phyloP scores from a whole-genome alignment of 2,113 vertebrate genomes.

The Rhodinocichla rosea region DNA sequence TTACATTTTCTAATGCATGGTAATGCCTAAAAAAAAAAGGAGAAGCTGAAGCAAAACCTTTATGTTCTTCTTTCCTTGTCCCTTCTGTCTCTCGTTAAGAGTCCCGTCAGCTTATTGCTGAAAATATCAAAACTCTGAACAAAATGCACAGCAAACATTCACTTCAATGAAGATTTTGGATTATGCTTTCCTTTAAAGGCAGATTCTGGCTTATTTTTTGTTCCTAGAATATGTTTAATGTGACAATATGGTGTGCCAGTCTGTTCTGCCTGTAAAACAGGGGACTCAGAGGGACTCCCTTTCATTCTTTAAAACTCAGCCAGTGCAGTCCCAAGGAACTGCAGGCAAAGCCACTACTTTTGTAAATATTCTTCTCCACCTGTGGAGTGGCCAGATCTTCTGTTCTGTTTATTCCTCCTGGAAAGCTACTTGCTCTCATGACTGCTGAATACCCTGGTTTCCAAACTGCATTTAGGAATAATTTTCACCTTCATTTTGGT shows the following conservation, averaged over 20 bases:
- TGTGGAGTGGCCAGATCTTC: not conserved
- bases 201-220: slow-evolving; percentile 13
- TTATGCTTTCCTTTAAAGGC: not conserved
- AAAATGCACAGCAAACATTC: slow-evolving; percentile 50
- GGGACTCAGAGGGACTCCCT: slow-evolving; percentile 11
- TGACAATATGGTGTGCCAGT: slow-evolving; percentile 38
- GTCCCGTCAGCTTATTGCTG: slow-evolving; percentile 17
- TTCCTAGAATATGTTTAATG: slow-evolving; percentile 28
- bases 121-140: slow-evolving; percentile 51
- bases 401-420: not conserved
- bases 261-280: slow-evolving; percentile 18
- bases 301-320: not conserved
- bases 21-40: not conserved
- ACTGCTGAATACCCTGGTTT: not conserved
- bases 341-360: not conserved
- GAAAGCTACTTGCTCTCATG: not conserved
- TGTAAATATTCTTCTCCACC: not conserved
- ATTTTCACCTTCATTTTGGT: not conserved
- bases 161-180: slow-evolving; percentile 7
- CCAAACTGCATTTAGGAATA: not conserved
- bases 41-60: not conserved
- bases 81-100: slow-evolving; percentile 21
- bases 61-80: not conserved
- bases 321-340: not conserved
- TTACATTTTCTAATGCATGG: not conserved